Evolutionary conservation across 2,797 vertebrate genomes (phyloP).

Genomic region (Natrix natrix): DNA sequence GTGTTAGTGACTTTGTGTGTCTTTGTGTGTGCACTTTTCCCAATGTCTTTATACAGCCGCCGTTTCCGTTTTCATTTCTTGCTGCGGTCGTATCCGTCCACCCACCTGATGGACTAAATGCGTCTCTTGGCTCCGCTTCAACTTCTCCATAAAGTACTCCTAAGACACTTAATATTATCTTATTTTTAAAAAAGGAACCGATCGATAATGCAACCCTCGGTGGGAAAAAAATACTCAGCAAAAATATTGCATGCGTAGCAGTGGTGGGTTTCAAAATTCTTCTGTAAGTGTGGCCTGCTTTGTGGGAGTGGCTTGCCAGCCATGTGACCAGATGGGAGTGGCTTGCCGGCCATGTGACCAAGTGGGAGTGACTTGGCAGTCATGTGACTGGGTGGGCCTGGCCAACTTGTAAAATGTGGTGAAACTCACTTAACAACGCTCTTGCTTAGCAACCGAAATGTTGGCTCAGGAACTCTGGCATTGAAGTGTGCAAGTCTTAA

Average conservation of each 20-base stretch:
- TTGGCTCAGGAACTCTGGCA: too few relatives aligned
- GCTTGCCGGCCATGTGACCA: too few relatives aligned
- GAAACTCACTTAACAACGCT: too few relatives aligned
- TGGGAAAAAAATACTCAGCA: not conserved
- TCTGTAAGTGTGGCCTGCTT: too few relatives aligned
- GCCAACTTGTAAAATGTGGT: too few relatives aligned
- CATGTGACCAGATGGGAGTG: too few relatives aligned
- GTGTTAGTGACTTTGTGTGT: not conserved
- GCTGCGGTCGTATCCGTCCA: not conserved
- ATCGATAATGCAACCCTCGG: not conserved
- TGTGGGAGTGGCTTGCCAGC: too few relatives aligned
- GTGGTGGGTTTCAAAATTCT: too few relatives aligned
- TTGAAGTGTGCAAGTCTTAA: too few relatives aligned
- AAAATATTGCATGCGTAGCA: not conserved
- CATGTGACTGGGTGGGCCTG: too few relatives aligned
- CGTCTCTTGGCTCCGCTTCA: slow-evolving; percentile 42
- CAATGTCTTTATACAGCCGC: not conserved
- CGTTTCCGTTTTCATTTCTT: not conserved
- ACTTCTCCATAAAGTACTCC: not conserved
- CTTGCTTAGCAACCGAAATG: too few relatives aligned
- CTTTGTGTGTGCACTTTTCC: not conserved
- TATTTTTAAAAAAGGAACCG: not conserved
- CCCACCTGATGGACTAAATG: slow-evolving; percentile 39
- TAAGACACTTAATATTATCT: slow-evolving; percentile 1
- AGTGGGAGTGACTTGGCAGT: too few relatives aligned